These are phyloP conservation scores for Clavelina lepadiformis DNA, from an alignment of 23 tunicate species.

Conservation along the genomic window DNA sequence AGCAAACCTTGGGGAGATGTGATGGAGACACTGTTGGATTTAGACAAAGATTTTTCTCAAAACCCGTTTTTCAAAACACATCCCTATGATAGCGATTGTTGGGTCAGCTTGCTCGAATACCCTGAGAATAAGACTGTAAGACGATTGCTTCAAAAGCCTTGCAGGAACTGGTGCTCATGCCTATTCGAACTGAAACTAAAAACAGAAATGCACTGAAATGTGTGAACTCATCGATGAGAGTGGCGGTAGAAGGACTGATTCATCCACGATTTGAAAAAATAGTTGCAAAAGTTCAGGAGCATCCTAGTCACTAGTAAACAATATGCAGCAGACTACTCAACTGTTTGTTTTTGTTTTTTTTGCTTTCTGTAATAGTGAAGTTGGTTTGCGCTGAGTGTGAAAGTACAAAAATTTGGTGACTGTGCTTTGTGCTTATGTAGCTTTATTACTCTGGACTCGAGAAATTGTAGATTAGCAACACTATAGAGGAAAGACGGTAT, in stretches of 20 bases:
- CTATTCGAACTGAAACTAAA: slow-evolving; percentile 31
- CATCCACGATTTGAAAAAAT: slow-evolving; percentile 47
- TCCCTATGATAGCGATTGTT: slow-evolving; percentile 25
- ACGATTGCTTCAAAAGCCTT: slow-evolving; percentile 34
- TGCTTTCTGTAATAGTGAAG: slow-evolving; percentile 1
- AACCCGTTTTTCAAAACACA: slow-evolving; percentile 26
- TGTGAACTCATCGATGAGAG: slow-evolving; percentile 35
- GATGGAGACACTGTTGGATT: slow-evolving; percentile 34
- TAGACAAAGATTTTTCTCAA: slow-evolving; percentile 32
- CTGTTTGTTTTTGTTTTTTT: slow-evolving; percentile 14
- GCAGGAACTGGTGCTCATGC: slow-evolving; percentile 37
- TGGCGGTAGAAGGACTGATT: slow-evolving; percentile 31
- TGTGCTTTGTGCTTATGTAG: slow-evolving; percentile 15
- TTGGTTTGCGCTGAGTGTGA: slow-evolving; percentile 10
- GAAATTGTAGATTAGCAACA: too few species aligned
- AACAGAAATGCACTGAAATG: slow-evolving; percentile 35
- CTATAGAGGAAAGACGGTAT: too few species aligned
- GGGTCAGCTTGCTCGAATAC: slow-evolving; percentile 29
- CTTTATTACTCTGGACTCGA: slow-evolving; percentile 12
- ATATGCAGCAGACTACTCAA: slow-evolving; percentile 13
- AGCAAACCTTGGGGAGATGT: slow-evolving; percentile 30
- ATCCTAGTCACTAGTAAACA: slow-evolving; percentile 36
- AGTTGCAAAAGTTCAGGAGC: slow-evolving; percentile 40
- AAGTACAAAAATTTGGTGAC: slow-evolving; percentile 22
- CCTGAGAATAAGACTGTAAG: slow-evolving; percentile 38